These are phyloP conservation scores for Volucella zonaria DNA, from an alignment of 2,888 invertebrate species.

Conservation along the genomic window DNA sequence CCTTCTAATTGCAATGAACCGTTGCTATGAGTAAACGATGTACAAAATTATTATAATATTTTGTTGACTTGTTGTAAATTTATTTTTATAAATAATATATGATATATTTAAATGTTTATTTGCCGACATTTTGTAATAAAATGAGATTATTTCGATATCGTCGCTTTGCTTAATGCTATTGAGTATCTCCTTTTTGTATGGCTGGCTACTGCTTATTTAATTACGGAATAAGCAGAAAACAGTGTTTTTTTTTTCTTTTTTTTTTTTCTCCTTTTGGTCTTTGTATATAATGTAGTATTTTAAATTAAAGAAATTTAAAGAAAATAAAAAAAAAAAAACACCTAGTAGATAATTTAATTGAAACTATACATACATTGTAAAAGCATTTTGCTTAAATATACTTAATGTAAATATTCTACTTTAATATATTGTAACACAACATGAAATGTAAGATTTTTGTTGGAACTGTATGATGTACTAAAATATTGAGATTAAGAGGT, in stretches of 20 bases:
- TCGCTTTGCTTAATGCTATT: conserved; percentile 46
- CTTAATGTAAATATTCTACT: conserved; percentile 74
- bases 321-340: conserved; percentile 14
- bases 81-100: conserved; percentile 70
- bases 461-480: conserved; percentile 63
- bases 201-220: conserved; percentile 69
- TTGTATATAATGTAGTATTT: conserved; percentile 68
- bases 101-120: conserved; percentile 70
- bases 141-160: conserved; percentile 74
- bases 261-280: not conserved
- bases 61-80: conserved; percentile 82
- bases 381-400: conserved; percentile 67
- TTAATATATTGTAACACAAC: conserved; percentile 37
- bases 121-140: conserved; percentile 75
- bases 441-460: conserved; percentile 52
- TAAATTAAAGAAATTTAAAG: conserved; percentile 29
- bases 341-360: conserved; percentile 50
- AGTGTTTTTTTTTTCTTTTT: not conserved
- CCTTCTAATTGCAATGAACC: conserved; percentile 65
- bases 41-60: conserved; percentile 74
- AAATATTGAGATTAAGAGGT: conserved; percentile 60
- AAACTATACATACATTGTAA: conserved; percentile 49
- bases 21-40: conserved; percentile 72
- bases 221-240: conserved; percentile 56
- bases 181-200: conserved; percentile 55